Evolutionary conservation across 2,888 invertebrate species (phyloP), one percentile per base, ranked within the genome.

Genomic region (Drosophila helvetica): DNA sequence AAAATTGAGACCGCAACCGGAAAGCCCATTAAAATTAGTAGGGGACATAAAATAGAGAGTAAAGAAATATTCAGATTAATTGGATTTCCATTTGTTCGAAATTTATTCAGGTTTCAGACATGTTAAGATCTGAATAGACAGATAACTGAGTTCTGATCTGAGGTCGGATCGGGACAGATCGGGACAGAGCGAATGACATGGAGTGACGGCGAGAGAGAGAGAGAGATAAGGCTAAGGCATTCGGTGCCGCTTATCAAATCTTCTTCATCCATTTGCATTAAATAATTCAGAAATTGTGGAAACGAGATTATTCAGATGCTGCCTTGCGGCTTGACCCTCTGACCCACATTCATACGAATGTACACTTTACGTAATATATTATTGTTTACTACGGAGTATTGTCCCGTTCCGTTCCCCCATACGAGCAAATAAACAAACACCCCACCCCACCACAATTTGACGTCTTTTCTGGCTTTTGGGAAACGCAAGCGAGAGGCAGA

Each of bases 211-310:
- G 1, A 18, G 30, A 48, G 65, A 66, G 68, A 66, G 1, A 19
- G 1, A 18, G 27, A 47, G 65, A 66, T 66, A 66, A 66, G 69
- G 9, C 42, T 66, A 66, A 66, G 69, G 9, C 42, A 38, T 7
- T 38, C 38, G 15, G 38, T 12, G 33, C 1, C 33, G 30, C 30
- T 30, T 3, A 10, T 5, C 33, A 12, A 5, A 15, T 12, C 38
- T 38, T 6, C 38, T 38, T n/a, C 19, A 18, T 54, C n/a, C 18
- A 17, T 12, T 48, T 47, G 22, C 18, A 30, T 25, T 67, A 42
- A 30, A 68, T 30, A 22, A 50, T 43, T 56, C 12, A 22, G 18
- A 30, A 25, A 30, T 22, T 48, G 30, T 42, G 10, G 18, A 48
- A 46, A 7, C 18, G 18, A 55, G 65, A 68, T 66, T 43, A 56